phyloP scores from a whole-genome alignment of 2,113 vertebrate genomes.

The Poeciliopsis turrubarensis region DNA sequence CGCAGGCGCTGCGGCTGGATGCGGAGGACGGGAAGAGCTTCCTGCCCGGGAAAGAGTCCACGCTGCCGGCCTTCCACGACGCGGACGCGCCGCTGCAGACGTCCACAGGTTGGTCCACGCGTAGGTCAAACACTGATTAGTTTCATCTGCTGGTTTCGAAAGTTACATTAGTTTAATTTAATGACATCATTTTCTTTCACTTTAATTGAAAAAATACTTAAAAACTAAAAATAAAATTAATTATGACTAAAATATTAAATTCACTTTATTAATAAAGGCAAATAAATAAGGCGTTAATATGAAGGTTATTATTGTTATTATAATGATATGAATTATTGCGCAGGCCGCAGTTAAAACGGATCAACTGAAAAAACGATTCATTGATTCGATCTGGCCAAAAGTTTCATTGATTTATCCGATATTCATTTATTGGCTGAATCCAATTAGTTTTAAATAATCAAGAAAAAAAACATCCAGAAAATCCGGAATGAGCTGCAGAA shows the following conservation, averaged over 20 bases:
- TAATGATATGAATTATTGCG: not conserved
- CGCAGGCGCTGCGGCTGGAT: slow-evolving; percentile 83
- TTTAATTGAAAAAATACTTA: too few species aligned
- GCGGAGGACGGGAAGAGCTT: slow-evolving; percentile 89
- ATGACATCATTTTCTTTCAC: too few species aligned
- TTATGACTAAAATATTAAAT: too few species aligned
- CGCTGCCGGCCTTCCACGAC: slow-evolving; percentile 85
- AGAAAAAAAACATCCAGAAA: too few species aligned
- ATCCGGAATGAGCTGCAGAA: not conserved
- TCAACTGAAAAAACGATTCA: not conserved
- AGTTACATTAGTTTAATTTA: too few species aligned
- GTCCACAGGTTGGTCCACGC: slow-evolving; percentile 80
- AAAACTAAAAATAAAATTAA: too few species aligned
- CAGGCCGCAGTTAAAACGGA: not conserved
- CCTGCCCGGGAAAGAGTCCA: slow-evolving; percentile 83
- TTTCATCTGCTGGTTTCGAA: too few species aligned
- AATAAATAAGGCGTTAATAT: not conserved
- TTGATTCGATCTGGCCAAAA: too few species aligned
- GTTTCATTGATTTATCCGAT: not conserved
- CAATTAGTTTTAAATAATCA: too few species aligned
- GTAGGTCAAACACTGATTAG: too few species aligned
- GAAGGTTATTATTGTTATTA: not conserved
- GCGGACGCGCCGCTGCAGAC: slow-evolving; percentile 82
- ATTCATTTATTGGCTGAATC: too few species aligned
- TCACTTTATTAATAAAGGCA: too few species aligned